A percentile compares a stretch with the other conserved stretches of the same genome.
Conservation (phyloP, 2,888 invertebrate genomes). For the Homarus gammarus region DNA sequence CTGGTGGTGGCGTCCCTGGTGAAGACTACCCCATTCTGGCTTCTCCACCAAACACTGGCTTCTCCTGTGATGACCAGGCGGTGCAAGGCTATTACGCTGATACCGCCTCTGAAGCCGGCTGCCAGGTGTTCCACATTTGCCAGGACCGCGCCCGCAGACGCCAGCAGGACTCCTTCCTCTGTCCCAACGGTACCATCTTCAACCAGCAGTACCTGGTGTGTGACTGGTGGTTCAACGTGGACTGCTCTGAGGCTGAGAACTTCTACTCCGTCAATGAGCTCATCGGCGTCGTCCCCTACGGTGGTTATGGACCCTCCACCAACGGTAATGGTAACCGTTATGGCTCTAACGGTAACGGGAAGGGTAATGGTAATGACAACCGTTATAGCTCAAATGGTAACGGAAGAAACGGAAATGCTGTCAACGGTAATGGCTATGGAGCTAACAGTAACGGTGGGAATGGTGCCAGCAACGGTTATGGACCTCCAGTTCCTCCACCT, state of each 20-base stretch:
- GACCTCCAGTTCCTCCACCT: too few species aligned
- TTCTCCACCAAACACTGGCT: constrained; percentile 64
- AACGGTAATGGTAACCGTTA: constrained; percentile 23
- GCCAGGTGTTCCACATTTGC: constrained; percentile 74
- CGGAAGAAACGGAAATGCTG: neutral
- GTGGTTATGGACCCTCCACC: neutral
- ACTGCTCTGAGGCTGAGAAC: constrained; percentile 81
- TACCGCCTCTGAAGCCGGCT: constrained; percentile 61
- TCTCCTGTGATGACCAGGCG: constrained; percentile 51
- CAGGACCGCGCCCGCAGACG: constrained; percentile 40
- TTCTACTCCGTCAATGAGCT: constrained; percentile 80
- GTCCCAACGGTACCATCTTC: constrained; percentile 85
- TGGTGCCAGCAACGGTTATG: neutral
- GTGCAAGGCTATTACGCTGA: constrained; percentile 70
- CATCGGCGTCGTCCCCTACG: constrained; percentile 76
- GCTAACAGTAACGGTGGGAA: neutral
- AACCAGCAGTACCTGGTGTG: constrained; percentile 85
- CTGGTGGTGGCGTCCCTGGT: constrained; percentile 69
- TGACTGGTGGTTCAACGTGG: constrained; percentile 86
- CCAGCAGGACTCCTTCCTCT: constrained; percentile 82
- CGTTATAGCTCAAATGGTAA: neutral
- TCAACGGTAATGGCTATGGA: neutral
- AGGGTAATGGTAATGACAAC: constrained; percentile 23
- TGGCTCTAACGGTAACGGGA: neutral
- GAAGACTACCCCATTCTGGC: constrained; percentile 68